Percentiles rank a stretch among this genome's conserved stretches.
Evolutionary conservation across 1,140 invertebrate species (phyloP).

Genomic region (Drosophila orosa): DNA sequence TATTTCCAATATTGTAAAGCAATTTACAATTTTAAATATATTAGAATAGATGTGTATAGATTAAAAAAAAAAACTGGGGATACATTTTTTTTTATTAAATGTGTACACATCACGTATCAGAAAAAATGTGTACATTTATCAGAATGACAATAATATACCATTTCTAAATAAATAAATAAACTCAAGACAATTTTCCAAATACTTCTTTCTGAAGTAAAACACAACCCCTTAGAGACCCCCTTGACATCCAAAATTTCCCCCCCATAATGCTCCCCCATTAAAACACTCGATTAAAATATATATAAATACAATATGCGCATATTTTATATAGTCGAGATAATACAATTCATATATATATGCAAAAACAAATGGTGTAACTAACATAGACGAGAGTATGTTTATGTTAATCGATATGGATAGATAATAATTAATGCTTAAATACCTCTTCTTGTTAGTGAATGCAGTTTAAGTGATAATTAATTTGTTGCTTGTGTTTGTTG

Average conservation of each 20-base stretch:
- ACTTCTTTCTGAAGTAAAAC: neutral
- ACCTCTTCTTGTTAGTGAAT: conserved; percentile 63
- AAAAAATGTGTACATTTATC: neutral
- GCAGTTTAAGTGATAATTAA: conserved; percentile 59
- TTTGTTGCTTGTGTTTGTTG: conserved; percentile 20
- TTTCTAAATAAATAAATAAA: neutral
- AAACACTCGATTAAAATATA: conserved; percentile 43
- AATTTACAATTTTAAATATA: too few species aligned
- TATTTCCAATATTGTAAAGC: too few species aligned
- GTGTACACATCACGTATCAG: neutral
- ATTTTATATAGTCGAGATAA: conserved; percentile 68
- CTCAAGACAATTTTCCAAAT: too few species aligned
- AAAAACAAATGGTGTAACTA: conserved; percentile 67
- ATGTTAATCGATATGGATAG: conserved; percentile 45
- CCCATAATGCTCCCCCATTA: neutral
- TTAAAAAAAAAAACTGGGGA: too few species aligned
- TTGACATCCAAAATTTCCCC: neutral
- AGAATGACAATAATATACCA: too few species aligned
- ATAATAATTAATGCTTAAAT: conserved; percentile 55
- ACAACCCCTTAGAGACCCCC: neutral
- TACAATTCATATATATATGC: conserved; percentile 47
- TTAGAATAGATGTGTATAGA: too few species aligned
- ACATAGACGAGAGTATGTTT: conserved; percentile 53
- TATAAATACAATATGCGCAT: conserved; percentile 54
- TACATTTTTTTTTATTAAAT: neutral